These are phyloP conservation scores for Leptopilina boulardi DNA, from an alignment of 1,140 invertebrate genomes.

Conservation along the genomic window DNA sequence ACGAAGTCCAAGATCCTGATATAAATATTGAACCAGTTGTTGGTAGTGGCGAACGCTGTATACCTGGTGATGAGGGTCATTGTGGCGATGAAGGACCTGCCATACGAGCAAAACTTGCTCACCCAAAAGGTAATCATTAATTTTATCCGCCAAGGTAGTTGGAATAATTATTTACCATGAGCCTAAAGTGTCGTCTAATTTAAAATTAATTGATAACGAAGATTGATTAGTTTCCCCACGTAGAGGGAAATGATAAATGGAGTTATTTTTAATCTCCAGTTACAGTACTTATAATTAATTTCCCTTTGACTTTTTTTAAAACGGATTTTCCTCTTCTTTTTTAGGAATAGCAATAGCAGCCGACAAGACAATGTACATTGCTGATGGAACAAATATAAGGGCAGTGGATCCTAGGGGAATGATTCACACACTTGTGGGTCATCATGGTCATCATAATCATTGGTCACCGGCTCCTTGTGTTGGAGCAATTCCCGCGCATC, in stretches of 20 bases:
- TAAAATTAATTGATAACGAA: background rate
- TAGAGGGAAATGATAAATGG: background rate
- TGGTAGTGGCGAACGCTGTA: conserved; percentile 96
- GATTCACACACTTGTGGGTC: conserved; percentile 96
- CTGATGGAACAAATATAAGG: conserved; percentile 94
- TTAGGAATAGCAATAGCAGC: conserved; percentile 90
- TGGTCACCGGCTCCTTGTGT: conserved; percentile 92
- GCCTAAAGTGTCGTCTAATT: background rate
- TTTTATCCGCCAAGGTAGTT: background rate
- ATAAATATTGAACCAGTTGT: conserved; percentile 93
- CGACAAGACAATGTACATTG: conserved; percentile 95
- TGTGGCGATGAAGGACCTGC: conserved; percentile 97
- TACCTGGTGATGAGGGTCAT: conserved; percentile 91
- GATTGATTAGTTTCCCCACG: background rate
- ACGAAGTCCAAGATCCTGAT: conserved; percentile 87
- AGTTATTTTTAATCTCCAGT: background rate
- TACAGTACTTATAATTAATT: no score
- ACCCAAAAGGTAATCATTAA: conserved; percentile 90
- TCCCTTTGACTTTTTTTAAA: background rate
- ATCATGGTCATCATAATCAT: conserved; percentile 93
- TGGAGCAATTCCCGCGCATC: conserved; percentile 85
- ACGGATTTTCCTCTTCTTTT: conserved; percentile 21
- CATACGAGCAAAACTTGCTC: conserved; percentile 91
- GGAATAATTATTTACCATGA: conserved; percentile 19
- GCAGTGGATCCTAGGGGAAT: conserved; percentile 92